A percentile compares a stretch with the other conserved stretches of the same genome.
These are phyloP conservation scores for Remorina albescens DNA, from an alignment of 2,797 vertebrate genomes.

Conservation along the genomic window DNA sequence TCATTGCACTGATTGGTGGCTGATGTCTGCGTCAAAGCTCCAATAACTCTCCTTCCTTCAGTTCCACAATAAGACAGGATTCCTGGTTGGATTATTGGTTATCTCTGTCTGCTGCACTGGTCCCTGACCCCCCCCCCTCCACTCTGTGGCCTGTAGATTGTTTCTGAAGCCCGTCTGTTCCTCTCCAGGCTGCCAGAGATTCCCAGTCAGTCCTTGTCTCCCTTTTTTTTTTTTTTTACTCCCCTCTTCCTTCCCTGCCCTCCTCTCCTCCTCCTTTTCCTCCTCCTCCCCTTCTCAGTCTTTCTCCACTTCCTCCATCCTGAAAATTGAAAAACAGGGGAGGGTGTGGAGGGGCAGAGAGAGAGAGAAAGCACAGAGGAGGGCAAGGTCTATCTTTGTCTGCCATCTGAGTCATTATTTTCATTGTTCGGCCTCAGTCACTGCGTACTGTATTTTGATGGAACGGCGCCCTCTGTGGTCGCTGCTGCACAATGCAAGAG, in stretches of 20 bases:
- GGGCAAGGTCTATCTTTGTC: conserved; percentile 76
- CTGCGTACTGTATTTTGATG: conserved; percentile 43
- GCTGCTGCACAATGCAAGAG: conserved; percentile 51
- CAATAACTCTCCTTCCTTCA: conserved; percentile 24
- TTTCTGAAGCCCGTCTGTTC: conserved; percentile 75
- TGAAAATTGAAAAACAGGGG: conserved; percentile 55
- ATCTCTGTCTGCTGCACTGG: conserved; percentile 64
- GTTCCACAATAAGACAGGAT: conserved; percentile 58
- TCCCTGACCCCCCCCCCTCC: conserved; percentile 64
- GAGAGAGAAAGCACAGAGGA: conserved; percentile 42
- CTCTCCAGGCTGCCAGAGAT: conserved; percentile 55
- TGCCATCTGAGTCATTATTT: conserved; percentile 73
- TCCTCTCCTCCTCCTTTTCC: conserved; percentile 6
- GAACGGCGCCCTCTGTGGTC: conserved; percentile 72
- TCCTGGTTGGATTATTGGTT: conserved; percentile 68
- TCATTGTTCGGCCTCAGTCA: conserved; percentile 69
- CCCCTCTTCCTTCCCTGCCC: conserved; percentile 10
- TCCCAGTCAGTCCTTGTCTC: conserved; percentile 39
- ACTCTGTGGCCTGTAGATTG: conserved; percentile 68
- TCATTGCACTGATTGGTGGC: conserved; percentile 22
- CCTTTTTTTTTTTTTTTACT: conserved; percentile 24
- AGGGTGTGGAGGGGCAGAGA: conserved; percentile 34
- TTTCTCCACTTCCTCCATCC: conserved; percentile 39
- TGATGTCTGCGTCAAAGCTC: conserved; percentile 25
- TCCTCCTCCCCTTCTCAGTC: conserved; percentile 8